These are phyloP conservation scores for Ericerus pela DNA, from an alignment of 1,140 invertebrate species.

Conservation along the genomic window DNA sequence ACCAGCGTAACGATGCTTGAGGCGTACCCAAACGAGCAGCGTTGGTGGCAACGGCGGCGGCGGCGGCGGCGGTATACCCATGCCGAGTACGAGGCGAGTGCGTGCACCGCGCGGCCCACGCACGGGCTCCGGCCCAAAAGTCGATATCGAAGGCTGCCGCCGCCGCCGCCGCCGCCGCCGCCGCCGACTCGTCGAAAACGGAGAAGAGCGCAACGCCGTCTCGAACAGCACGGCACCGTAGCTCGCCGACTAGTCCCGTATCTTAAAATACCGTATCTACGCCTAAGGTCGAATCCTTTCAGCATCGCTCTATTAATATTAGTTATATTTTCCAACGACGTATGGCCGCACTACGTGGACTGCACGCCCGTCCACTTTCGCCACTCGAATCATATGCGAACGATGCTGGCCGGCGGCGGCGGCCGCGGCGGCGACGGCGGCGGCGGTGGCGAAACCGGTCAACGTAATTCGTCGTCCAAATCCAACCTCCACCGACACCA, in stretches of 20 bases:
- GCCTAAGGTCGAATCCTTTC: neutral
- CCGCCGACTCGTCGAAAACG: too few relatives aligned
- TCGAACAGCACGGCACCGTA: neutral
- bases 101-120: too few relatives aligned
- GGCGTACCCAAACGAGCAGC: neutral
- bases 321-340: conserved; percentile 1
- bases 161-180: too few relatives aligned
- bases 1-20: too few relatives aligned
- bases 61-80: neutral
- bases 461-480: too few relatives aligned
- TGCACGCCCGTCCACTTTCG: neutral
- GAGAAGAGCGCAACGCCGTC: neutral
- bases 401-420: too few relatives aligned
- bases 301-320: neutral
- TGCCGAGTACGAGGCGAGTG: neutral
- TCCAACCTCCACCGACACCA: too few relatives aligned
- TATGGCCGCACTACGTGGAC: neutral
- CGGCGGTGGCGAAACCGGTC: too few relatives aligned
- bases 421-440: too few relatives aligned
- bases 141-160: too few relatives aligned
- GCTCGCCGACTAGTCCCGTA: neutral
- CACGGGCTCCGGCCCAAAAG: too few relatives aligned
- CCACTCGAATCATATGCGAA: neutral
- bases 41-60: neutral
- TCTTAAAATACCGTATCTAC: conserved; percentile 1